Conservation (phyloP, 2,113 vertebrate genomes). For the Natator depressus region DNA sequence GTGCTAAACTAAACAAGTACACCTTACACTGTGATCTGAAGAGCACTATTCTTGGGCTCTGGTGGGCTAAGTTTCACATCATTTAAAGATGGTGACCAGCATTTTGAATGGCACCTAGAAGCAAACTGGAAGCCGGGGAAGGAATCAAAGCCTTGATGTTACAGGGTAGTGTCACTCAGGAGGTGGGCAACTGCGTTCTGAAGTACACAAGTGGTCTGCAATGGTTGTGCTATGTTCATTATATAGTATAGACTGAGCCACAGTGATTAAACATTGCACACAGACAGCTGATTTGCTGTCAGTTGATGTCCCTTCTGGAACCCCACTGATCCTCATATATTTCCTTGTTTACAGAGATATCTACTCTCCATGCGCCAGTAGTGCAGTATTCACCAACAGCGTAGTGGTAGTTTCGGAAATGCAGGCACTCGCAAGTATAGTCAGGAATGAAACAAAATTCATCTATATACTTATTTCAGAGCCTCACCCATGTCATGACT, state of each 20-base stretch:
- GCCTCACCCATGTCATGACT: neutral
- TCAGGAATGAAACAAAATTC: neutral
- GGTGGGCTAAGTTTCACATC: neutral
- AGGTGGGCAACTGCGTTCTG: neutral
- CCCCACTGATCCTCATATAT: neutral
- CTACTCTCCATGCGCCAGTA: neutral
- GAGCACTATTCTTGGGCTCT: rapidly evolving
- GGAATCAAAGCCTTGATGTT: neutral
- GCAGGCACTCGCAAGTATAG: neutral
- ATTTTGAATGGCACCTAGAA: neutral
- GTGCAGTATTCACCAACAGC: neutral
- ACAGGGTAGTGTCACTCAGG: neutral
- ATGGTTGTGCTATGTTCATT: neutral
- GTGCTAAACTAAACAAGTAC: neutral
- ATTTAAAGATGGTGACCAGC: neutral
- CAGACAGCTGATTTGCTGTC: neutral
- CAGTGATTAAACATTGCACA: neutral
- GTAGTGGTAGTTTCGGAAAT: neutral
- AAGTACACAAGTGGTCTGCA: neutral
- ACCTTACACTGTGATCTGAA: neutral
- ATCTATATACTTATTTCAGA: neutral
- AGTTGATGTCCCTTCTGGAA: neutral
- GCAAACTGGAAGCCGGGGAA: neutral
- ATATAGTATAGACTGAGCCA: neutral
- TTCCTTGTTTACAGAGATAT: neutral